A percentile compares a stretch with the other conserved stretches of the same genome.
These are phyloP conservation scores for Machimus rusticus DNA, from an alignment of 2,888 invertebrate genomes.

Conservation along the genomic window DNA sequence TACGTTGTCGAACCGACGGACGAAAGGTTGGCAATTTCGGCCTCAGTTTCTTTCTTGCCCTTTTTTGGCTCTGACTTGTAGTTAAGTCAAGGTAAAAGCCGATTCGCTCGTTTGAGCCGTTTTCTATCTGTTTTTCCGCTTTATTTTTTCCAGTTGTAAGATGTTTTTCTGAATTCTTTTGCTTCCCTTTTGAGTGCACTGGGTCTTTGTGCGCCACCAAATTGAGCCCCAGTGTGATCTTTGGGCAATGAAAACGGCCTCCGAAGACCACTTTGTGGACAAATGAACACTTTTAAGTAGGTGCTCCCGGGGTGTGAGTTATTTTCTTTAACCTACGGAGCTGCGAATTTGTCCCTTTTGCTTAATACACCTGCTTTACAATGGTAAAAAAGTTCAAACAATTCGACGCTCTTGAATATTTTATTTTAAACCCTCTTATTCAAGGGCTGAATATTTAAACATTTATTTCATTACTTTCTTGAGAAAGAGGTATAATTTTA, in stretches of 20 bases:
- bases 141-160: neutral
- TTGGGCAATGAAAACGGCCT: neutral
- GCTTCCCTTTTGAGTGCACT: neutral
- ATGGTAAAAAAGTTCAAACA: neutral
- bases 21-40: conserved; percentile 3
- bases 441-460: neutral
- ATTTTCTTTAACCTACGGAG: neutral
- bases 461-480: neutral
- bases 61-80: neutral
- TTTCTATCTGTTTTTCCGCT: neutral
- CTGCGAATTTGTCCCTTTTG: neutral
- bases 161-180: neutral
- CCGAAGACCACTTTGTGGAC: neutral
- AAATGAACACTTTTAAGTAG: neutral
- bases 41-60: neutral
- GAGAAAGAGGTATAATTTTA: neutral
- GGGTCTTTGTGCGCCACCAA: neutral
- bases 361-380: neutral
- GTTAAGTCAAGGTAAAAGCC: conserved; percentile 11
- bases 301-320: neutral
- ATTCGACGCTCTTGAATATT: neutral
- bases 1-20: conserved; percentile 7
- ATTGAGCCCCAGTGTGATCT: neutral
- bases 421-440: neutral
- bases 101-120: neutral